Base-by-base conservation (phyloP, 2,797 vertebrate genomes). In the Hyperoplus immaculatus region DNA sequence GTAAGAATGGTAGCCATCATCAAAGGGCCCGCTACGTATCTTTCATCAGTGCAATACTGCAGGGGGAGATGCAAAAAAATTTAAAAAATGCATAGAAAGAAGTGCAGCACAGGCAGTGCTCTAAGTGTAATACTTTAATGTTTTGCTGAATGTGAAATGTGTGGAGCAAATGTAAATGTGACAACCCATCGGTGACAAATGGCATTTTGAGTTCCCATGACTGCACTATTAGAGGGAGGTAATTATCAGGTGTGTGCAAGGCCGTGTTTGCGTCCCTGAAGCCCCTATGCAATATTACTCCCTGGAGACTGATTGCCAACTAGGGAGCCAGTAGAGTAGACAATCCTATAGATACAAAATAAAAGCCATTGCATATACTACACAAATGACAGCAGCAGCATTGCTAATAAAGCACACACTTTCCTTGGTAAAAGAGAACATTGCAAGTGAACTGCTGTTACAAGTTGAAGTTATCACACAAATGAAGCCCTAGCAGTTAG, bases 1-100 rank as follows among this genome's bases (percentile, higher is more conserved):
- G 57, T 58, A 45, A 77, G 46, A 74, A 43, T 67, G 56, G 53
- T 7, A 59, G 49, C 45, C 36, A 21, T 29, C 68, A 64, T 77
- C 47, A 81, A 76, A 60, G 80, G 54, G 49, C 49, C 45, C n/a
- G 51, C 58, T 9, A 29, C 2, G 14, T 21, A 16, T 49, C 55
- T 75, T 39, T 15, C 42, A 65, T 63, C 43, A 74, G 16, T 47
- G 36, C 29, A 56, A 45, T 78, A 50, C 15, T 42, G 29, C 14
- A 14, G 15, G 16, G 14, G 53, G 13, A 46, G 29, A 68, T 50
- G n/a, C 16, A 71, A 66, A 13, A 16, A 11, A 60, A 16, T 42
- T 6, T 43, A 55, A 49, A 42, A 46, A 46, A 42, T 61, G 60
- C 38, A 51, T 29, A 50, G 50, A 7, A 50, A 50, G 42, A 38